Percentiles rank a stretch among this genome's conserved stretches.
Evolutionary conservation across 2,888 invertebrate genomes (phyloP).

Genomic region (Diplolepis rosae): DNA sequence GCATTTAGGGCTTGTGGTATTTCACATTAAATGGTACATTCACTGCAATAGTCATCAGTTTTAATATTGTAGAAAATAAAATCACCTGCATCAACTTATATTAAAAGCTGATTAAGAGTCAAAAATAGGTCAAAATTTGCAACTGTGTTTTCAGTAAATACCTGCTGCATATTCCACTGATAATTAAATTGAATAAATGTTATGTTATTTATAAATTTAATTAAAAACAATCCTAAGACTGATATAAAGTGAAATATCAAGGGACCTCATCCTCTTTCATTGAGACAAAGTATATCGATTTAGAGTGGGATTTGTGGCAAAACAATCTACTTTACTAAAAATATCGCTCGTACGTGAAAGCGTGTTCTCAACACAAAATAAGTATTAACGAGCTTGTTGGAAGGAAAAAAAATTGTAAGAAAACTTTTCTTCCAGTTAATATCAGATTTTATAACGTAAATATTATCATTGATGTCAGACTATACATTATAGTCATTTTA

Average conservation of each 20-base stretch:
- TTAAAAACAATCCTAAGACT: not conserved
- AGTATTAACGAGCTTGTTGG: not conserved
- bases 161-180: not conserved
- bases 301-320: conserved; percentile 41
- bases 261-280: conserved; percentile 48
- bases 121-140: no score
- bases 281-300: conserved; percentile 48
- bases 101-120: not conserved
- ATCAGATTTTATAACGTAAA: conserved; percentile 21
- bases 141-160: not conserved
- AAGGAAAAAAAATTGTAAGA: not conserved
- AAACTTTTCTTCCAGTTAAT: not conserved
- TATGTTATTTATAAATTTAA: not conserved
- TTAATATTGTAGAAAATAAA: conserved; percentile 34
- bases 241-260: conserved; percentile 44
- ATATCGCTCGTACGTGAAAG: not conserved
- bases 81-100: conserved; percentile 27
- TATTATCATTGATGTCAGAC: conserved; percentile 8
- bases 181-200: not conserved
- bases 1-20: conserved; percentile 58
- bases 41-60: conserved; percentile 43
- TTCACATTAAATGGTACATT: conserved; percentile 56
- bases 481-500: conserved; percentile 11
- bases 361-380: not conserved
- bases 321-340: not conserved